Conservation (phyloP, 2,888 invertebrate species). For the Eristalinus sepulchralis region DNA sequence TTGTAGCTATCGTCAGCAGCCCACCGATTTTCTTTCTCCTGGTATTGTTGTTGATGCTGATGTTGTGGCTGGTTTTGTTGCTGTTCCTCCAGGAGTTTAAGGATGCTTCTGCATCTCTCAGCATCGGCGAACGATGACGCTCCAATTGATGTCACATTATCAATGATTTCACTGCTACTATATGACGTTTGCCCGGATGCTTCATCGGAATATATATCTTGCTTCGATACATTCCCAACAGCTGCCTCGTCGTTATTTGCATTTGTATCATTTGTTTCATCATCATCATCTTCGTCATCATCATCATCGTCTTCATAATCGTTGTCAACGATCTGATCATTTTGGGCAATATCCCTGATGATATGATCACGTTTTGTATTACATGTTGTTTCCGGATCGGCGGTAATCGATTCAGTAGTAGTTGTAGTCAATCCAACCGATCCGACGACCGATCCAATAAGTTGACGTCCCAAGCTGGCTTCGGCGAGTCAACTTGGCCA, state of each 20-base stretch:
- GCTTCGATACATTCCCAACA: constrained; percentile 42
- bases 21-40: constrained; percentile 73
- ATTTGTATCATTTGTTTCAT: constrained; percentile 48
- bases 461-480: constrained; percentile 82
- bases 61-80: constrained; percentile 73
- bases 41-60: constrained; percentile 53
- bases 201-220: constrained; percentile 50
- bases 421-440: constrained; percentile 80
- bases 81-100: constrained; percentile 75
- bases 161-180: constrained; percentile 66
- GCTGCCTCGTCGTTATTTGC: constrained; percentile 54
- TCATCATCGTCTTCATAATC: constrained; percentile 75
- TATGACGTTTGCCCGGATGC: constrained; percentile 64
- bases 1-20: constrained; percentile 79
- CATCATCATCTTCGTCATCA: constrained; percentile 72
- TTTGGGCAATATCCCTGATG: constrained; percentile 57
- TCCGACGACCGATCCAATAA: constrained; percentile 75
- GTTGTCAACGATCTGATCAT: constrained; percentile 71
- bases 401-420: constrained; percentile 68
- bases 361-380: constrained; percentile 60
- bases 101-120: constrained; percentile 78
- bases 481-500: constrained; percentile 99
- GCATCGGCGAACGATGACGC: constrained; percentile 73
- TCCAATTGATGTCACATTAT: constrained; percentile 77
- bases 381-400: constrained; percentile 69